Conservation (phyloP, 1,140 invertebrate species). For the Melipona quadrifasciata region DNA sequence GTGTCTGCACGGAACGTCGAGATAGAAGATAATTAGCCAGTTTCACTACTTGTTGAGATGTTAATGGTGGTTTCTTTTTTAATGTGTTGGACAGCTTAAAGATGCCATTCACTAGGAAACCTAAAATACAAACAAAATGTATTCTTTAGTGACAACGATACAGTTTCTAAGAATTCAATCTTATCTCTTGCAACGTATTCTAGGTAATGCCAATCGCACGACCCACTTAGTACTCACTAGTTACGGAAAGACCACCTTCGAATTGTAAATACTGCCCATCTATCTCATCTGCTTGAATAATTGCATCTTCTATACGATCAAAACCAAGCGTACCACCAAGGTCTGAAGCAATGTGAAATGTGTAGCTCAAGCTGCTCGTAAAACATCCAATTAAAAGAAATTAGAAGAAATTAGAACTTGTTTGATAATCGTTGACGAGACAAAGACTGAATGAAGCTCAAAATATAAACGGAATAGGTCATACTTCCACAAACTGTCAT, state of each 20-base stretch:
- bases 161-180: neutral
- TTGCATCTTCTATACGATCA: constrained; percentile 93
- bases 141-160: neutral
- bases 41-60: constrained; percentile 91
- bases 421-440: too few species aligned
- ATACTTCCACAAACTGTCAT: constrained; percentile 88
- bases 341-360: constrained; percentile 90
- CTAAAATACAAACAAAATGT: constrained; percentile 71
- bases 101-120: constrained; percentile 88
- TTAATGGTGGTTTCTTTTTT: constrained; percentile 88
- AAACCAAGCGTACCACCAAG: constrained; percentile 87
- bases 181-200: neutral
- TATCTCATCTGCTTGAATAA: constrained; percentile 97
- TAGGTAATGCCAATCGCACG: too few species aligned
- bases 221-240: constrained; percentile 75
- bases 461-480: constrained; percentile 15
- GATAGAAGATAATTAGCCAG: constrained; percentile 95
- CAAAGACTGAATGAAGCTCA: neutral
- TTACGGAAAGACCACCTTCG: constrained; percentile 91
- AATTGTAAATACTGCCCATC: constrained; percentile 94
- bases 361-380: constrained; percentile 88
- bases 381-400: constrained; percentile 12
- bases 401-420: constrained; percentile 40
- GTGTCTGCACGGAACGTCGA: constrained; percentile 93
- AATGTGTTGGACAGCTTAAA: constrained; percentile 87